phyloP scores from a whole-genome alignment of 2,888 invertebrate species.

The Amphipoea oculea region DNA sequence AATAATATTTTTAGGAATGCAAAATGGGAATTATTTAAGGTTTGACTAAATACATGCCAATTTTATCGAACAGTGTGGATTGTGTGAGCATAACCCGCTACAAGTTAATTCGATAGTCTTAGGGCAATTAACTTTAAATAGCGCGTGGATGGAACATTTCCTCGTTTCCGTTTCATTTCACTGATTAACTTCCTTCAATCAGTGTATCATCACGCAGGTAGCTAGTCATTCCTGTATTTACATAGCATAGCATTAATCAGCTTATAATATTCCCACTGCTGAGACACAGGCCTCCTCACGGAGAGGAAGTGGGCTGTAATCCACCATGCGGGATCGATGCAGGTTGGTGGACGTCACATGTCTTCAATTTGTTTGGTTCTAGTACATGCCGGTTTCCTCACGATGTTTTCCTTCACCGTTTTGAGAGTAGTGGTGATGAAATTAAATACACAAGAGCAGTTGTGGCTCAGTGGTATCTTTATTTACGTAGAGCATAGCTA shows the following conservation, averaged over 20 bases:
- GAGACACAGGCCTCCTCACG: too few species aligned
- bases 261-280: too few species aligned
- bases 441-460: too few species aligned
- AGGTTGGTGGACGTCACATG: too few species aligned
- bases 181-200: slow-evolving; percentile 46
- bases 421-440: too few species aligned
- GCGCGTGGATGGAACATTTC: slow-evolving; percentile 36
- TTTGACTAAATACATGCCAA: background rate
- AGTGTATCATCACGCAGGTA: slow-evolving; percentile 20
- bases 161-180: slow-evolving; percentile 59
- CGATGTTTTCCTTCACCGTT: too few species aligned
- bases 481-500: background rate
- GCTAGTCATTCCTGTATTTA: background rate
- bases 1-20: background rate
- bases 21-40: background rate
- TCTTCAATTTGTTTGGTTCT: too few species aligned
- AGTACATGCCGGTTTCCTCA: too few species aligned
- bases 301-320: too few species aligned
- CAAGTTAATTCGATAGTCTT: slow-evolving; percentile 23
- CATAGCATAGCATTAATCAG: background rate
- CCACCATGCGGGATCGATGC: too few species aligned
- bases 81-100: background rate
- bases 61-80: background rate
- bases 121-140: slow-evolving; percentile 35
- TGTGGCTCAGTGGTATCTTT: background rate